A percentile compares a stretch with the other conserved stretches of the same genome.
Evolutionary conservation across 2,797 vertebrate genomes (phyloP).

Genomic region (Otolemur crassicaudatus): DNA sequence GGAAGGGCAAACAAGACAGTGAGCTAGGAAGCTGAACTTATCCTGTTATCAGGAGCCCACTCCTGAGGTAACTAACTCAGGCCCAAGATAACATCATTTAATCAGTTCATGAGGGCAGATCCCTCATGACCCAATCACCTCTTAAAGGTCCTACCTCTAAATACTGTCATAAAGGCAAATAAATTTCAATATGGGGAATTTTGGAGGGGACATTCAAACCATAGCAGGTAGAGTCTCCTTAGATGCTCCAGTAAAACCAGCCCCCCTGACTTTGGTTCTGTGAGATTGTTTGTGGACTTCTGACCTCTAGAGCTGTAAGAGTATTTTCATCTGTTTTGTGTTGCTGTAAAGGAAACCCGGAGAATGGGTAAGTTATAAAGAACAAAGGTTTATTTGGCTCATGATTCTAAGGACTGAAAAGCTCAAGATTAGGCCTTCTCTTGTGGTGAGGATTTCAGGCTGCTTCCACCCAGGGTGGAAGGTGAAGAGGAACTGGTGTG

Average conservation of each 20-base stretch:
- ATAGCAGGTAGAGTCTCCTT: not conserved
- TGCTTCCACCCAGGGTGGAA: not conserved
- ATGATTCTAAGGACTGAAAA: not conserved
- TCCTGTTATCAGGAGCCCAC: not conserved
- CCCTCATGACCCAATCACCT: not conserved
- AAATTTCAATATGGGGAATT: not conserved
- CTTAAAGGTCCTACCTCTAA: not conserved
- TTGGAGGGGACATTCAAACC: not conserved
- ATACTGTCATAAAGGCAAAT: not conserved
- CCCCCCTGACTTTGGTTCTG: not conserved
- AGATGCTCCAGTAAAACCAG: not conserved
- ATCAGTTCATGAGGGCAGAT: not conserved
- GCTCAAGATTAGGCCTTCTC: not conserved
- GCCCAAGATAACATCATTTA: not conserved
- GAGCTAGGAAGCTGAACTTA: not conserved
- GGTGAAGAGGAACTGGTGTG: not conserved
- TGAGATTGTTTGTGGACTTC: not conserved
- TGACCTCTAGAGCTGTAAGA: not conserved
- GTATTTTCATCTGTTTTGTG: not conserved
- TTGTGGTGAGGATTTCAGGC: not conserved
- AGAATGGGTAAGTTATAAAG: not conserved
- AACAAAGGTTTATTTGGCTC: not conserved
- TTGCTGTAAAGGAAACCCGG: not conserved
- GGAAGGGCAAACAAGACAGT: not conserved
- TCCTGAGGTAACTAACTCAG: not conserved